phyloP scores from a whole-genome alignment of 92 coral and sea anemone genomes.

The Epizoanthus illoricatus region DNA sequence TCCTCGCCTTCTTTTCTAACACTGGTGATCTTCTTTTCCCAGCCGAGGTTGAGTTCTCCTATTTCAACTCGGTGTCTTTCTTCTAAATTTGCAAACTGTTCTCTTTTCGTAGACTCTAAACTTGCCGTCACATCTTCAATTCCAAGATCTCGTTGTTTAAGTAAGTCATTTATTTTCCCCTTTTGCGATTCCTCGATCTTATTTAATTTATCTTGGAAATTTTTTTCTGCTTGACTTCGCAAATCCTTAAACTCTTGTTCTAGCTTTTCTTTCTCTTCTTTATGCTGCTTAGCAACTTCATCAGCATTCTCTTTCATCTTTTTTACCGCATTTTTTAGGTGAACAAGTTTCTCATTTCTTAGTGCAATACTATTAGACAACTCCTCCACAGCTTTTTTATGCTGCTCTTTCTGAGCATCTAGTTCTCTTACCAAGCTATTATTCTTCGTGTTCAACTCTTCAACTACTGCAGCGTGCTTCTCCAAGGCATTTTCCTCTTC shows the following conservation, averaged over 20 bases:
- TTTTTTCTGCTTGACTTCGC: conserved; percentile 54
- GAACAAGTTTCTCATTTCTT: conserved; percentile 73
- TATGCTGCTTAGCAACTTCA: conserved; percentile 54
- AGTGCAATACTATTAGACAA: conserved; percentile 67
- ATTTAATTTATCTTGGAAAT: conserved; percentile 59
- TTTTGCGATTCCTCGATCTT: conserved; percentile 77
- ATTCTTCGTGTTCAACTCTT: conserved; percentile 42
- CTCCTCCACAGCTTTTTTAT: conserved; percentile 66
- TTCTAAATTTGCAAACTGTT: conserved; percentile 76
- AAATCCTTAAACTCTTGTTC: conserved; percentile 57
- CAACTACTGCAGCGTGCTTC: conserved; percentile 50
- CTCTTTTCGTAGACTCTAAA: conserved; percentile 71
- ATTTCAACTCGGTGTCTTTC: conserved; percentile 83
- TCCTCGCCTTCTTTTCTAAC: conserved; percentile 87
- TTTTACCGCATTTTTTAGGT: conserved; percentile 68
- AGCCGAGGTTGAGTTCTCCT: conserved; percentile 80
- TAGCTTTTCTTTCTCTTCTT: conserved; percentile 52
- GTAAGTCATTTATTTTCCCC: conserved; percentile 71
- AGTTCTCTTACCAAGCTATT: conserved; percentile 46
- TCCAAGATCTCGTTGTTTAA: conserved; percentile 77
- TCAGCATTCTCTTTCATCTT: conserved; percentile 54
- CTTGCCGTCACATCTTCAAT: conserved; percentile 82
- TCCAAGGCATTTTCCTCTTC: conserved; percentile 48
- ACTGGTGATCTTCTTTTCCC: conserved; percentile 86
- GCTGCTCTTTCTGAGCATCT: conserved; percentile 44